phyloP scores from a whole-genome alignment of 2,888 invertebrate genomes.

The Scrobipalpa costella region DNA sequence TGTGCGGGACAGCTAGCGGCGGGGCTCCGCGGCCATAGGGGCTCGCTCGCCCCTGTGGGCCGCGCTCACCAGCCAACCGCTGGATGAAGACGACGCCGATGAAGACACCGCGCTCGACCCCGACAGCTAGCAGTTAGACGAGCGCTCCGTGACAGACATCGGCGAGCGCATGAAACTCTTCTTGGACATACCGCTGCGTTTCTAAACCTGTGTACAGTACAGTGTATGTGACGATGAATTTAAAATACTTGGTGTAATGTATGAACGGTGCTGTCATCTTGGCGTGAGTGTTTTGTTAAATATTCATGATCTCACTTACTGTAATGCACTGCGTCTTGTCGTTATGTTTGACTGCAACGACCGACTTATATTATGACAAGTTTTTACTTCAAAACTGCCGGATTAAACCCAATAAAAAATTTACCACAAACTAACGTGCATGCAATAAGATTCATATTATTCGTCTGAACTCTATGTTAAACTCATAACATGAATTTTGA shows the following conservation, averaged over 20 bases:
- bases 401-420: neutral
- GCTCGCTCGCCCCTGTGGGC: constrained; percentile 89
- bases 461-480: no score
- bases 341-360: neutral
- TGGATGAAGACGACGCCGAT: constrained; percentile 66
- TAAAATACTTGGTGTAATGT: neutral
- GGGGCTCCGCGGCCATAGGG: constrained; percentile 73
- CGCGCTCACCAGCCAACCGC: constrained; percentile 86
- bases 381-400: neutral
- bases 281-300: neutral
- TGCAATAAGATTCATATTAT: no score
- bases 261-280: constrained; percentile 11
- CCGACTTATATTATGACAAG: neutral
- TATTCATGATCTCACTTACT: neutral
- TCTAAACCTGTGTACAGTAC: constrained; percentile 50
- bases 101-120: constrained; percentile 43
- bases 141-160: constrained; percentile 78
- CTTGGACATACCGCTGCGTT: constrained; percentile 81
- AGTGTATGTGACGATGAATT: neutral
- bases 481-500: no score
- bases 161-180: constrained; percentile 80
- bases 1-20: constrained; percentile 82
- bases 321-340: neutral
- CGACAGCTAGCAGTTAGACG: constrained; percentile 80
- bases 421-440: neutral